Evolutionary conservation across 2,888 invertebrate genomes (phyloP).

Genomic region (Amphipyra tragopoginis): DNA sequence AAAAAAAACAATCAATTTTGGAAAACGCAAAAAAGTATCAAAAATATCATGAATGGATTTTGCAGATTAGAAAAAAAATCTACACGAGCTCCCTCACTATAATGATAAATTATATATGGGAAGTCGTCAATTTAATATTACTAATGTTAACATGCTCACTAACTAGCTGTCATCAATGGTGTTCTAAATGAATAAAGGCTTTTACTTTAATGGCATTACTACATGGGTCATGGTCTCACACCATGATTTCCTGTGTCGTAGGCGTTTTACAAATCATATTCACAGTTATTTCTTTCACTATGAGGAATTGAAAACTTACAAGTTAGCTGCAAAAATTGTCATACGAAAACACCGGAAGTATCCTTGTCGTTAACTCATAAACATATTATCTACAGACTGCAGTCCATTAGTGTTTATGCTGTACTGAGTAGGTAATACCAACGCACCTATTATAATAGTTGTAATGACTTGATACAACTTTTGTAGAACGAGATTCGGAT

Average conservation of each 20-base stretch:
- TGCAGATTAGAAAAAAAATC: not conserved
- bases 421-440: too few relatives aligned
- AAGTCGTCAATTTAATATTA: conserved; percentile 45
- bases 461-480: too few relatives aligned
- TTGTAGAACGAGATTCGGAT: too few relatives aligned
- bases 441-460: too few relatives aligned
- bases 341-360: too few relatives aligned
- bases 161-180: conserved; percentile 44
- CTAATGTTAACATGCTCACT: conserved; percentile 29
- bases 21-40: too few relatives aligned
- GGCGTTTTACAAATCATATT: conserved; percentile 31
- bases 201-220: conserved; percentile 43
- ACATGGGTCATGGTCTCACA: conserved; percentile 20
- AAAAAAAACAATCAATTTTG: too few relatives aligned
- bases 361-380: too few relatives aligned
- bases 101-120: conserved; percentile 12
- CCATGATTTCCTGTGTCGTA: conserved; percentile 21
- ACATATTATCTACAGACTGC: too few relatives aligned
- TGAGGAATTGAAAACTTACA: not conserved
- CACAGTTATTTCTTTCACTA: not conserved
- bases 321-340: too few relatives aligned
- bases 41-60: too few relatives aligned
- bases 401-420: too few relatives aligned
- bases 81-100: conserved; percentile 18
- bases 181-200: conserved; percentile 46